Conservation (phyloP, 2,797 vertebrate genomes). For the Limnodromus scolopaceus region DNA sequence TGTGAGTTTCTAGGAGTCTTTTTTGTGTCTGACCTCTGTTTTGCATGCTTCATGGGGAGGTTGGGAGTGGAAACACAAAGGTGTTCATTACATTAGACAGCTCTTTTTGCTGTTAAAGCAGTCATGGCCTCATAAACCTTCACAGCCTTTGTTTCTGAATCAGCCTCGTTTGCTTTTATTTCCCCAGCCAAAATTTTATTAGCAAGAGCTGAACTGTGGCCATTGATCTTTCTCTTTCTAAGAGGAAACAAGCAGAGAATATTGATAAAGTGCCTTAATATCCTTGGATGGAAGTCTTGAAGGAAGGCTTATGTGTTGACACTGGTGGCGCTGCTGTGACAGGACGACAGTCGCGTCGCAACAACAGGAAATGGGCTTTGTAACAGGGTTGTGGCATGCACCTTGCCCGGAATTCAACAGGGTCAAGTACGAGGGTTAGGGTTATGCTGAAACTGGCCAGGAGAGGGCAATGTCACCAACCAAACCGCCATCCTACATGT, state of each 20-base stretch:
- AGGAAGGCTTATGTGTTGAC: background rate
- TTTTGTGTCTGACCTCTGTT: background rate
- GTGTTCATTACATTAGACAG: background rate
- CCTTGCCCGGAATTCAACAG: background rate
- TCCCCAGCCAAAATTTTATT: background rate
- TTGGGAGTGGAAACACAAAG: background rate
- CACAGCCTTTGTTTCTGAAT: background rate
- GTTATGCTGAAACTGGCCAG: background rate
- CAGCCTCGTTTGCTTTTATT: background rate
- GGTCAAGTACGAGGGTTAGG: background rate
- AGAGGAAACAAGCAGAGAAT: background rate
- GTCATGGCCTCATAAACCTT: background rate
- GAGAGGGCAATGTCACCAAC: conserved; percentile 56
- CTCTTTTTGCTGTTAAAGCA: background rate
- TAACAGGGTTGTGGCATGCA: background rate
- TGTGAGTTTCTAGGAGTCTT: conserved; percentile 58
- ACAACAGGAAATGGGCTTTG: background rate
- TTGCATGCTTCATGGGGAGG: background rate
- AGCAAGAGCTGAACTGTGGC: background rate
- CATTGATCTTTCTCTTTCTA: background rate
- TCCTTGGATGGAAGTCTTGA: background rate
- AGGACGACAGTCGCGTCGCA: background rate
- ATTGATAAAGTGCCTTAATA: background rate
- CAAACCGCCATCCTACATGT: accelerated
- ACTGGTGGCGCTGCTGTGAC: background rate